These are phyloP conservation scores for Enteromius treurensis DNA, from an alignment of 2,797 vertebrate species.

Conservation along the genomic window DNA sequence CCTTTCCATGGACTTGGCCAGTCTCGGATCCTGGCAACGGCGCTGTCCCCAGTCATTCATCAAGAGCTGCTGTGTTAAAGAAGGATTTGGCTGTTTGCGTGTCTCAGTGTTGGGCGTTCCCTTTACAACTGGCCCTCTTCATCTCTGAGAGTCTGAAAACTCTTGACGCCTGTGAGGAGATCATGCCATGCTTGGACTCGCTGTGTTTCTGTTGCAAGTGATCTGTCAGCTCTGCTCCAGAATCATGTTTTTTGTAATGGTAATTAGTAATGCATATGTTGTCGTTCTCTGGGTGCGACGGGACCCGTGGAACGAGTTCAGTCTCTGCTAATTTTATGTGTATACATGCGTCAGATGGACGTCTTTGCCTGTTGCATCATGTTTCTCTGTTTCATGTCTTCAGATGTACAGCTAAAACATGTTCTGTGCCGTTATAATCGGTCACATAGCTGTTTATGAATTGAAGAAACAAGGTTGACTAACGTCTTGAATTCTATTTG, in stretches of 20 bases:
- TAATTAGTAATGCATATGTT: neutral
- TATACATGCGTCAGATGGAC: neutral
- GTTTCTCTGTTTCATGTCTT: neutral
- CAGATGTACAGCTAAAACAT: neutral
- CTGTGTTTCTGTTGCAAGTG: constrained; percentile 57
- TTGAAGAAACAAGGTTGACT: neutral
- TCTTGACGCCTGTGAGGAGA: constrained; percentile 56
- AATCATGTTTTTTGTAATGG: constrained; percentile 5
- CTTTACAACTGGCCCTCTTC: constrained; percentile 73
- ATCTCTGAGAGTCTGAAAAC: constrained; percentile 64
- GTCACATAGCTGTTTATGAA: neutral
- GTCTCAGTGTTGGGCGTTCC: constrained; percentile 69
- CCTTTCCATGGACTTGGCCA: constrained; percentile 73
- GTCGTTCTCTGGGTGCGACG: constrained; percentile 1
- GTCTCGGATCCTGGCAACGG: constrained; percentile 66
- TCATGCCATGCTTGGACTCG: constrained; percentile 56
- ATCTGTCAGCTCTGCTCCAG: constrained; percentile 1
- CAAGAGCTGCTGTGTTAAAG: constrained; percentile 69
- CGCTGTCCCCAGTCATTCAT: constrained; percentile 65
- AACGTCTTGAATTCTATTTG: neutral
- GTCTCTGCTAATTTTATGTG: neutral
- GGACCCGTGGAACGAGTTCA: neutral
- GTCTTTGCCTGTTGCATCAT: neutral
- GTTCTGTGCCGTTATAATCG: neutral
- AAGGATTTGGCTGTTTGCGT: constrained; percentile 68